Conservation (phyloP, 2,113 vertebrate genomes). For the Upupa epops region DNA sequence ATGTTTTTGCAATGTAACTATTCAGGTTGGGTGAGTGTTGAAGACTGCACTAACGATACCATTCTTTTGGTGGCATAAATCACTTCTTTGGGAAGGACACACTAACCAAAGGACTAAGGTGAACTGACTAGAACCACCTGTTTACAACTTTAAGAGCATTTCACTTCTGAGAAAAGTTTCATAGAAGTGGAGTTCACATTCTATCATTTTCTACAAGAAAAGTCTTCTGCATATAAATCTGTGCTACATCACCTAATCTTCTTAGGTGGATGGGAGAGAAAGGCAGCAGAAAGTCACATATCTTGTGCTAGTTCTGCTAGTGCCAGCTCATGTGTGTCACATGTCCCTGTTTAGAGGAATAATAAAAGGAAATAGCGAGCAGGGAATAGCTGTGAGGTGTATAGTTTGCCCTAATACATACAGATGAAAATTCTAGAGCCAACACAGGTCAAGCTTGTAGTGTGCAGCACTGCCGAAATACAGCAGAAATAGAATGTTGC, state of each 20-base stretch:
- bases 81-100: neutral
- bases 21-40: neutral
- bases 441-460: neutral
- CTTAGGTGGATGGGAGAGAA: neutral
- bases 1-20: neutral
- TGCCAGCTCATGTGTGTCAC: neutral
- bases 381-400: neutral
- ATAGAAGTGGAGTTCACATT: neutral
- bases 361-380: neutral
- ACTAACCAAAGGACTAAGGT: neutral
- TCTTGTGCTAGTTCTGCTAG: neutral
- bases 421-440: neutral
- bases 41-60: neutral
- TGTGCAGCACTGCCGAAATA: neutral
- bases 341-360: neutral
- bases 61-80: neutral
- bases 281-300: neutral
- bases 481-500: neutral
- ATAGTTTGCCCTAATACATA: neutral
- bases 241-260: neutral
- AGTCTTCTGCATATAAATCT: neutral
- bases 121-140: neutral
- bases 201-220: neutral
- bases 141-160: neutral
- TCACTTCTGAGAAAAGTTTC: conserved; percentile 1